Conservation (phyloP, 2,888 invertebrate species). For the Stenoptilia bipunctidactyla region DNA sequence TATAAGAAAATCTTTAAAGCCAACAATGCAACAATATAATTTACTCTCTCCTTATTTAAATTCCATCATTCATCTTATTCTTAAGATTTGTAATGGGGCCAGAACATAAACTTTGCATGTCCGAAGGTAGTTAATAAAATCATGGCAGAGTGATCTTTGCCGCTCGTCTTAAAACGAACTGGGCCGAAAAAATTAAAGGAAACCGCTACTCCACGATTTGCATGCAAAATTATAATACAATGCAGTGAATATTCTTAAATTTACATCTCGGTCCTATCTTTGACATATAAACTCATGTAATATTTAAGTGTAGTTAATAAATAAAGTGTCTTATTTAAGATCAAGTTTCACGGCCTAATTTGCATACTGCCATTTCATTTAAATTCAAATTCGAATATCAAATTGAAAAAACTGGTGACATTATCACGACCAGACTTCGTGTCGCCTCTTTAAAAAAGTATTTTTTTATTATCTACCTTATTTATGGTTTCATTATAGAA, state of each 20-base stretch:
- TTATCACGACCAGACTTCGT: slow-evolving; percentile 31
- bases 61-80: slow-evolving; percentile 4
- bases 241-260: slow-evolving; percentile 40
- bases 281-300: not conserved
- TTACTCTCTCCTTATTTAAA: slow-evolving; percentile 4
- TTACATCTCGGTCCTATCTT: slow-evolving; percentile 32
- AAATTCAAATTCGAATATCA: slow-evolving; percentile 29
- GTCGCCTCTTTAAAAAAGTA: slow-evolving; percentile 28
- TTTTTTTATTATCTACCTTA: slow-evolving; percentile 21
- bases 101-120: slow-evolving; percentile 10
- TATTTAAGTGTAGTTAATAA: not conserved
- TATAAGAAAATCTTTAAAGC: not conserved
- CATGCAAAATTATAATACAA: slow-evolving; percentile 48
- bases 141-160: slow-evolving; percentile 12
- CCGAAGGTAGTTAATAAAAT: not conserved
- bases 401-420: slow-evolving; percentile 32
- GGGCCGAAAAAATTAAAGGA: slow-evolving; percentile 42
- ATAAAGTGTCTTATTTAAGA: not conserved
- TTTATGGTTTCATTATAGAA: slow-evolving; percentile 29
- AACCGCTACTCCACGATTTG: slow-evolving; percentile 43
- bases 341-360: slow-evolving; percentile 21
- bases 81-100: slow-evolving; percentile 1
- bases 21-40: not conserved
- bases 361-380: slow-evolving; percentile 29
- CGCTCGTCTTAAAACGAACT: slow-evolving; percentile 27